Evolutionary conservation across 1,140 invertebrate genomes (phyloP).

Genomic region (Cherax destructor): DNA sequence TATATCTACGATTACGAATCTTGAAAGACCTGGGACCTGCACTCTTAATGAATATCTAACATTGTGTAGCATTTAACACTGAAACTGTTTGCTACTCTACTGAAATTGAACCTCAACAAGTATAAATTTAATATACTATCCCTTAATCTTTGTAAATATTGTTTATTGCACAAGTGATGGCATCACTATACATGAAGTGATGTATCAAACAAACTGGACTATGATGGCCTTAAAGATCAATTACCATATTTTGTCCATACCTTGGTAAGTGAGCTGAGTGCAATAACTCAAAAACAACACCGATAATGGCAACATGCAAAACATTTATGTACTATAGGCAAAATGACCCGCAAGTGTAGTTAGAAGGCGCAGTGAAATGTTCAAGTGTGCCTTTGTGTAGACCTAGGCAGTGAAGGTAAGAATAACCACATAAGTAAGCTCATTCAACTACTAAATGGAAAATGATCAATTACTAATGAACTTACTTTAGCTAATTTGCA

Average conservation of each 20-base stretch:
- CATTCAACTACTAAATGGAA: not conserved
- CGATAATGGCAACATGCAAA: not conserved
- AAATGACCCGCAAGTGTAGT: constrained; percentile 29
- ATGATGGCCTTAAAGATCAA: too few relatives aligned
- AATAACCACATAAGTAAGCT: not conserved
- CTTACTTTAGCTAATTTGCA: too few relatives aligned
- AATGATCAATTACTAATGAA: not conserved
- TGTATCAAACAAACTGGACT: too few relatives aligned
- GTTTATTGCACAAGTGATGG: too few relatives aligned
- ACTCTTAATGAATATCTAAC: too few relatives aligned
- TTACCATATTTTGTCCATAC: not conserved
- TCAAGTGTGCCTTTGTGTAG: not conserved
- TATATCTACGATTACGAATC: not conserved
- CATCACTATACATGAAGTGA: too few relatives aligned
- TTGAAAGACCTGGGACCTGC: not conserved
- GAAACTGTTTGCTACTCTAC: too few relatives aligned
- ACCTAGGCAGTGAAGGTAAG: constrained; percentile 29
- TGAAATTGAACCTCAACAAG: too few relatives aligned
- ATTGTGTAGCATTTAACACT: too few relatives aligned
- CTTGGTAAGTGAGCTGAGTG: not conserved
- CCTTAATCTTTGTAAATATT: too few relatives aligned
- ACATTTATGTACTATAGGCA: constrained; percentile 11
- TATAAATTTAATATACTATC: too few relatives aligned
- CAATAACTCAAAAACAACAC: not conserved
- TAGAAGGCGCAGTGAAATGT: not conserved